phyloP scores from a whole-genome alignment of 2,888 invertebrate species.

The Ceriagrion tenellum region DNA sequence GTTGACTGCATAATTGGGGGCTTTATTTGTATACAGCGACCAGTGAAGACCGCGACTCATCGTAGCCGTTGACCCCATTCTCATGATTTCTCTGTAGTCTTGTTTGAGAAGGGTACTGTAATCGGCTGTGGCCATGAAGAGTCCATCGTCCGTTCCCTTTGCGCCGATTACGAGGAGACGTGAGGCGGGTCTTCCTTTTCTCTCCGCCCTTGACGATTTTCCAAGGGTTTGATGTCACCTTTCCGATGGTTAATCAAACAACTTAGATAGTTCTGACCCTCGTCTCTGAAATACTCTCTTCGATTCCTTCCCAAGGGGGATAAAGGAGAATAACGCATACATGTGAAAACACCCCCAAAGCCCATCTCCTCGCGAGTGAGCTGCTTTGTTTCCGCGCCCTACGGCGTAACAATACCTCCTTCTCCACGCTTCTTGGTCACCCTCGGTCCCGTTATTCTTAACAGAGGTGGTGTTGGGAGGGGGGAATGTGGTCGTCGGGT shows the following conservation, averaged over 20 bases:
- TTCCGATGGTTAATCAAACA: not conserved
- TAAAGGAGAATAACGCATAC: not conserved
- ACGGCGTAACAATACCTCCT: constrained; percentile 48
- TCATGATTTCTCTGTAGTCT: not conserved
- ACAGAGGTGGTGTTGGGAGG: not conserved
- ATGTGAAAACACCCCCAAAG: too few relatives aligned
- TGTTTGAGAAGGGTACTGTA: not conserved
- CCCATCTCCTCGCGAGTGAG: not conserved
- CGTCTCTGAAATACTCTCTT: not conserved
- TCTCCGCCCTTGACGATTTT: not conserved
- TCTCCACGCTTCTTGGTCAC: constrained; percentile 59
- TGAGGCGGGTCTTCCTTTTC: not conserved
- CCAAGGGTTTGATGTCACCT: not conserved
- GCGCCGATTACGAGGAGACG: not conserved
- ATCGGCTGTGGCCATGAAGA: not conserved
- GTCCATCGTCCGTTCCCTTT: not conserved
- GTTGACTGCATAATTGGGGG: too few relatives aligned
- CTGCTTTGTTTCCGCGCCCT: constrained; percentile 7
- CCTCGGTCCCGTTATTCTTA: constrained; percentile 50
- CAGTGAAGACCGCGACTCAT: too few relatives aligned
- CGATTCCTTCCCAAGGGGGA: not conserved
- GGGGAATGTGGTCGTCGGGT: not conserved
- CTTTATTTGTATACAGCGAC: not conserved
- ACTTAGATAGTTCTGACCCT: not conserved
- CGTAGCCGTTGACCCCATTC: not conserved